Evolutionary conservation across 2,888 invertebrate genomes (phyloP).

Genomic region (Allygus modestus): DNA sequence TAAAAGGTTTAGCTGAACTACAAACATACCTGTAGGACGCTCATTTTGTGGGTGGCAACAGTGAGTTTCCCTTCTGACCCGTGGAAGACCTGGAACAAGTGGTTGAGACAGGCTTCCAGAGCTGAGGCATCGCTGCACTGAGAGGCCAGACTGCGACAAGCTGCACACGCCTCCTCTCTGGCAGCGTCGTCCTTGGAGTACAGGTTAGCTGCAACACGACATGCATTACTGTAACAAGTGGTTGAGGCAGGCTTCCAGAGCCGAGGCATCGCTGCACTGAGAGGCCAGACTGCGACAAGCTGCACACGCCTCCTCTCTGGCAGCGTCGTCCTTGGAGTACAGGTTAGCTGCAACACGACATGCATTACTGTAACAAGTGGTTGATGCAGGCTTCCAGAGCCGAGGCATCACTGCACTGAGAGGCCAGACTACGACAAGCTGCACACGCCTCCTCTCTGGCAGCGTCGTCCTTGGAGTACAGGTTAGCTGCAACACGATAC

Average conservation of each 20-base stretch:
- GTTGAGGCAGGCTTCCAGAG: slow-evolving; percentile 83
- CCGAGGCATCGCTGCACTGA: slow-evolving; percentile 83
- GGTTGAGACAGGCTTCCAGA: slow-evolving; percentile 82
- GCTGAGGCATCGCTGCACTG: slow-evolving; percentile 84
- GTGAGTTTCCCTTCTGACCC: slow-evolving; percentile 95
- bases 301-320: slow-evolving; percentile 84
- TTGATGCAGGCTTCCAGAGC: slow-evolving; percentile 84
- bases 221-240: slow-evolving; percentile 83
- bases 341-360: slow-evolving; percentile 82
- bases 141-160: slow-evolving; percentile 83
- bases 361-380: slow-evolving; percentile 85
- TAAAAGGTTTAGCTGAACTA: too few species aligned
- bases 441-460: slow-evolving; percentile 86
- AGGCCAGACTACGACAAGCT: slow-evolving; percentile 84
- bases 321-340: slow-evolving; percentile 89
- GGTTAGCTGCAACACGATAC: slow-evolving; percentile 80
- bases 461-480: slow-evolving; percentile 90
- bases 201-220: slow-evolving; percentile 82
- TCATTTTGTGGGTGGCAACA: slow-evolving; percentile 91
- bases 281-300: slow-evolving; percentile 84
- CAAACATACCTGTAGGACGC: slow-evolving; percentile 80
- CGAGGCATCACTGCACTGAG: slow-evolving; percentile 82
- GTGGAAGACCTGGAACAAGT: slow-evolving; percentile 88
- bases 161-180: slow-evolving; percentile 85
- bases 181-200: slow-evolving; percentile 91